These are phyloP conservation scores for Apodemia mormo DNA, from an alignment of 2,888 invertebrate species.

Conservation along the genomic window DNA sequence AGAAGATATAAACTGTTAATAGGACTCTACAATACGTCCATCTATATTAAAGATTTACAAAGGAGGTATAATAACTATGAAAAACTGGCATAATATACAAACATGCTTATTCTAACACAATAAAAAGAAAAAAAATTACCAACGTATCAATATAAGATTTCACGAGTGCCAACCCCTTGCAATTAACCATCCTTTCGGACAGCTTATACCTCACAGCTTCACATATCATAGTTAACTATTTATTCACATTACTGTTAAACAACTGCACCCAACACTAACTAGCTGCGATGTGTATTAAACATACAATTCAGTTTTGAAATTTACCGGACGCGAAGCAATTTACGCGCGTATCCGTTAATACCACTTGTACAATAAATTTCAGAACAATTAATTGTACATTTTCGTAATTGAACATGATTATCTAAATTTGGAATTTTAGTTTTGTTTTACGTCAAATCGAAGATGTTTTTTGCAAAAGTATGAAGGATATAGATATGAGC, in stretches of 20 bases:
- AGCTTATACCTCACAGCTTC: conserved; percentile 67
- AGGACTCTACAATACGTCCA: too few relatives aligned
- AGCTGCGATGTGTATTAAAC: conserved; percentile 47
- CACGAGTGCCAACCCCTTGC: conserved; percentile 66
- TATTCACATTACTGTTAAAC: conserved; percentile 37
- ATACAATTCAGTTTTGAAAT: conserved; percentile 61
- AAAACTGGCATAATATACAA: background rate
- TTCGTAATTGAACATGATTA: conserved; percentile 22
- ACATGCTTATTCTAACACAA: background rate
- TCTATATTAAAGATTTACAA: too few relatives aligned
- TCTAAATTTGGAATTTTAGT: background rate
- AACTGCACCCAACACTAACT: conserved; percentile 49
- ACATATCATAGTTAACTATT: conserved; percentile 57
- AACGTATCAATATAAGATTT: conserved; percentile 66
- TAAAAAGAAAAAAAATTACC: conserved; percentile 47
- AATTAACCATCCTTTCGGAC: conserved; percentile 70
- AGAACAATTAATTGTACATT: conserved; percentile 33
- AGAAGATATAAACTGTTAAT: too few relatives aligned
- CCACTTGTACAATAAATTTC: conserved; percentile 37
- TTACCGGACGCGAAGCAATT: conserved; percentile 65
- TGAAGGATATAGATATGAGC: too few relatives aligned
- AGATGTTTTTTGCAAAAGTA: too few relatives aligned
- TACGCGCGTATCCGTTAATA: conserved; percentile 43
- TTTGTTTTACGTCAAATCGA: background rate
- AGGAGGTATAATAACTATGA: too few relatives aligned